Percentiles rank a stretch among this genome's conserved stretches.
phyloP scores from a whole-genome alignment of 2,113 vertebrate genomes.

The Sinocyclocheilus anshuiensis region DNA sequence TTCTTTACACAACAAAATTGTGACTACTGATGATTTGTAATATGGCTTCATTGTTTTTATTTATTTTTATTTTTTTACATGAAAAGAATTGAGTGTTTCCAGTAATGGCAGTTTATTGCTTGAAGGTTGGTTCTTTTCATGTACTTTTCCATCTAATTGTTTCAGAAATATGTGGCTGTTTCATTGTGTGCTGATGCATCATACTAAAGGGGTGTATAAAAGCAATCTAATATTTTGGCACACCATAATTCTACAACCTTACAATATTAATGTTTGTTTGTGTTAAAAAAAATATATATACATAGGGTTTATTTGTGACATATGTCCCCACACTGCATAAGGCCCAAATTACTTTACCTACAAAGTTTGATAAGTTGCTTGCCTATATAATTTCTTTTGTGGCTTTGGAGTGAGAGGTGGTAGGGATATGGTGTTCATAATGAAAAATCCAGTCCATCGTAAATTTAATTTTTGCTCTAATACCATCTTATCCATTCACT shows the following conservation, averaged over 20 bases:
- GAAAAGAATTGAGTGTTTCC: constrained; percentile 29
- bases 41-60: constrained; percentile 71
- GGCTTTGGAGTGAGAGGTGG: not conserved
- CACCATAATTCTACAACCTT: constrained; percentile 1
- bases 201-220: constrained; percentile 8
- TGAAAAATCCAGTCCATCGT: not conserved
- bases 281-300: not conserved
- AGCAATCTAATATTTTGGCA: constrained; percentile 28
- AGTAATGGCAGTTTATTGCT: not conserved
- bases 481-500: not conserved
- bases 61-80: not conserved
- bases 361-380: not conserved
- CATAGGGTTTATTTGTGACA: not conserved
- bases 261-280: not conserved
- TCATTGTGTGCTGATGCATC: not conserved
- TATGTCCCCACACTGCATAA: not conserved
- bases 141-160: not conserved
- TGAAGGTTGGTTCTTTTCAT: not conserved
- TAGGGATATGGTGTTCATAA: not conserved
- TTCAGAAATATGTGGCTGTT: not conserved
- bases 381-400: not conserved
- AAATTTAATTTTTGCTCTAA: not conserved
- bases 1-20: constrained; percentile 45
- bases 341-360: not conserved
- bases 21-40: constrained; percentile 74